Conservation (phyloP, 2,113 vertebrate genomes). For the Anoplopoma fimbria region DNA sequence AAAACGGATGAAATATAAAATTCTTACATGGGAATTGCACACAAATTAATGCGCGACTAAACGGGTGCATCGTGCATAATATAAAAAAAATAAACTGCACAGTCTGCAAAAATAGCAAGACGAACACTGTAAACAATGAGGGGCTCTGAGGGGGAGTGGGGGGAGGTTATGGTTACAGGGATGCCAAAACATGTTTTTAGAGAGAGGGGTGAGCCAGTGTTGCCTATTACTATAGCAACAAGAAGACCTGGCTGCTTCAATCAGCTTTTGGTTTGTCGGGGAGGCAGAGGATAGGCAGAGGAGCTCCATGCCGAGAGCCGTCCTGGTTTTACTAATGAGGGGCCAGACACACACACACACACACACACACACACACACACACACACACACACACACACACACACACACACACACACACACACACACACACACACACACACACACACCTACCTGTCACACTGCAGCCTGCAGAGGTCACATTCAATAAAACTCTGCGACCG, state of each 20-base stretch:
- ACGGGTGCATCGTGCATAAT: conserved; percentile 65
- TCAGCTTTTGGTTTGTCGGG: conserved; percentile 67
- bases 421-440: conserved; percentile 1
- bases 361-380: conserved; percentile 2
- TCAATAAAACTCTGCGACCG: background rate
- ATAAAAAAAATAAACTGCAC: conserved; percentile 55
- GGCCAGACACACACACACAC: conserved; percentile 23
- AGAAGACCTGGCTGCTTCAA: conserved; percentile 80
- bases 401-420: background rate
- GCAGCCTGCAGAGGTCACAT: conserved; percentile 41
- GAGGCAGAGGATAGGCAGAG: conserved; percentile 64
- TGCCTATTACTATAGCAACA: conserved; percentile 86
- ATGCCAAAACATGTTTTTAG: conserved; percentile 73
- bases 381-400: background rate
- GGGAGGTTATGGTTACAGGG: conserved; percentile 63
- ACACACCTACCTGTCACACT: background rate
- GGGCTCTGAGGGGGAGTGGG: conserved; percentile 62
- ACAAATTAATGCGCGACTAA: conserved; percentile 61
- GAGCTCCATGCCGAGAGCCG: conserved; percentile 39
- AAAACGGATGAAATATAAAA: conserved; percentile 7
- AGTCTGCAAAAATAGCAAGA: conserved; percentile 62
- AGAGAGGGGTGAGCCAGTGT: conserved; percentile 67
- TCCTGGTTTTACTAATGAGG: conserved; percentile 77
- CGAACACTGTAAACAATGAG: conserved; percentile 71
- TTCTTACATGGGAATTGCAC: conserved; percentile 39